Base-by-base conservation (phyloP, 1,140 invertebrate genomes). In the Caerostris extrusa region DNA sequence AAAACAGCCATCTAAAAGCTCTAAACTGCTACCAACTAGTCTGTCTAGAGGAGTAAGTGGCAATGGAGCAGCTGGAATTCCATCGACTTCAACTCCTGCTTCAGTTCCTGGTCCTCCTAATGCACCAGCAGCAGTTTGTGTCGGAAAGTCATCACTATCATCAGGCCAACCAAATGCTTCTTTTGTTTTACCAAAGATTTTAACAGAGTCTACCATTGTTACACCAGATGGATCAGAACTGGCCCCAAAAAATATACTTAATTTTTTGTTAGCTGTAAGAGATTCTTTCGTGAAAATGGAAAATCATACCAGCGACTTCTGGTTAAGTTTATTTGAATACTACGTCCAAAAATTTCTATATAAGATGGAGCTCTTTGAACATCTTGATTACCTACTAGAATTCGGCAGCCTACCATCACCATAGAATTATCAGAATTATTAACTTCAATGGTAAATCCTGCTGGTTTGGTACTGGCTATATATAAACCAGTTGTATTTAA, bases 131-230 rank as follows among this genome's bases (percentile, higher is more conserved):
- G 87, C 69, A 19, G 87, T 8, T 53, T 94, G 93, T 89, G 97
- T 96, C 6, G 97, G 96, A 58, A 97, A 97, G 94, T 99, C 98
- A 95, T 99, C 98, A 14, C 97, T 97, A 95, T 99, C 99, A 96
- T 99, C 99, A 0, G 99, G 98, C 99, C 99, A 99, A 71, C 98
- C 98, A 96, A 99, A 99, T 0, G 97, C 96, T 95, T 99, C 99
- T 96, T 99, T 99, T 4, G 98, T 98, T 96, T 99, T 99, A 3
- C 98, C 98, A 96, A 99, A 97, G 10, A 99, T 97, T 96, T 99
- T 99, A 14, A 99, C 97, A 69, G 98, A 98, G 96, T 99, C 98
- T 3, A 99, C 97, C 97, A 99, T 98, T 53, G 98, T 99, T 3
- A 99, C 97, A 94, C 97, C 97, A 95, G 98, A 98, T 0, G 98